Percentiles rank a stretch among this genome's conserved stretches.
Evolutionary conservation across 23 tunicate species (phyloP).

Genomic region (Halocynthia aurantium): DNA sequence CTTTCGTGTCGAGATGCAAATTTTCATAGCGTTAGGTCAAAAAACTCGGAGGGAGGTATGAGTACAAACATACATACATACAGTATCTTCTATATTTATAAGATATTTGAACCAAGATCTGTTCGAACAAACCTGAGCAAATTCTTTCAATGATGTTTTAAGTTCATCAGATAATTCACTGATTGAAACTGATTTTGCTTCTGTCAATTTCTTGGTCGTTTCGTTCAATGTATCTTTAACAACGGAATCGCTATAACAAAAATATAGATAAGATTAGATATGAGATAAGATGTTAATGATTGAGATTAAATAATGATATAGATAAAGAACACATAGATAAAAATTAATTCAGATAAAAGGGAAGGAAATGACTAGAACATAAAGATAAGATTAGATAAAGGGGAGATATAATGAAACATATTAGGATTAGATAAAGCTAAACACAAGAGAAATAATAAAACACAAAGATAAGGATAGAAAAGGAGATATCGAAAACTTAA

Average conservation of each 20-base stretch:
- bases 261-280: background rate
- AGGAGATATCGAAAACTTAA: background rate
- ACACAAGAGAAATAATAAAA: background rate
- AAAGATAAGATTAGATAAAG: background rate
- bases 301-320: background rate
- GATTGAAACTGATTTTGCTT: background rate
- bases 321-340: background rate
- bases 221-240: background rate
- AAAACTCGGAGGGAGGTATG: background rate
- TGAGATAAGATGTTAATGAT: background rate
- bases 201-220: background rate
- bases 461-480: background rate
- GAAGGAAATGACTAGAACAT: too few relatives aligned
- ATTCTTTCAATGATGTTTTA: background rate
- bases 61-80: too few relatives aligned
- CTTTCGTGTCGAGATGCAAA: background rate
- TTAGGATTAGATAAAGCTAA: background rate
- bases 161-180: background rate
- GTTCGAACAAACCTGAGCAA: background rate
- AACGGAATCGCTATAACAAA: background rate
- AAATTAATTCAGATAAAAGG: background rate
- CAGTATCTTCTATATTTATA: too few relatives aligned
- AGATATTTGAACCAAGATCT: too few relatives aligned
- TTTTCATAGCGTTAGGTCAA: background rate
- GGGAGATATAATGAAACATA: background rate